Conservation (phyloP, 1,140 invertebrate genomes). For the Argopecten irradians region DNA sequence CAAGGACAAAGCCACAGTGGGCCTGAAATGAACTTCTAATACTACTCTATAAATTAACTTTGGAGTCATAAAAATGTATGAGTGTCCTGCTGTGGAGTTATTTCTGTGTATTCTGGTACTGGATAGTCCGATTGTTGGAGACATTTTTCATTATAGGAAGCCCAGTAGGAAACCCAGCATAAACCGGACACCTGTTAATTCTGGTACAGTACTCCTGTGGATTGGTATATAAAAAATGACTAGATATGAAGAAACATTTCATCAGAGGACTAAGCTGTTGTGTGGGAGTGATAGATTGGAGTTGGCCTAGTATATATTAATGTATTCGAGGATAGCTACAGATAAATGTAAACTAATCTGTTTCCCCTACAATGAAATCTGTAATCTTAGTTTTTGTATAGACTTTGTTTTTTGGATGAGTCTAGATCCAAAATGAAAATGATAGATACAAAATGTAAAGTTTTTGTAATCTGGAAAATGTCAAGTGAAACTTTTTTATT, state of each 20-base stretch:
- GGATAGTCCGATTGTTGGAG: neutral
- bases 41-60: slow-evolving; percentile 1
- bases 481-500: neutral
- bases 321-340: neutral
- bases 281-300: neutral
- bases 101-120: neutral
- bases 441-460: neutral
- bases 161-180: neutral
- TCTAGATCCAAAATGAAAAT: neutral
- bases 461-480: neutral
- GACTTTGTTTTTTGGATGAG: neutral
- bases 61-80: slow-evolving; percentile 17
- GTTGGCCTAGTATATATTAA: neutral
- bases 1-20: neutral
- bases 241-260: neutral
- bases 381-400: neutral
- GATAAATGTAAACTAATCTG: neutral
- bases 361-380: neutral
- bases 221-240: neutral
- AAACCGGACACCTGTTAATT: neutral
- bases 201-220: neutral
- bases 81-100: neutral
- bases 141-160: neutral
- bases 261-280: neutral
- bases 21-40: neutral